Evolutionary conservation across 2,888 invertebrate genomes (phyloP), one percentile per base, ranked within the genome.

Genomic region (Celastrina argiolus): DNA sequence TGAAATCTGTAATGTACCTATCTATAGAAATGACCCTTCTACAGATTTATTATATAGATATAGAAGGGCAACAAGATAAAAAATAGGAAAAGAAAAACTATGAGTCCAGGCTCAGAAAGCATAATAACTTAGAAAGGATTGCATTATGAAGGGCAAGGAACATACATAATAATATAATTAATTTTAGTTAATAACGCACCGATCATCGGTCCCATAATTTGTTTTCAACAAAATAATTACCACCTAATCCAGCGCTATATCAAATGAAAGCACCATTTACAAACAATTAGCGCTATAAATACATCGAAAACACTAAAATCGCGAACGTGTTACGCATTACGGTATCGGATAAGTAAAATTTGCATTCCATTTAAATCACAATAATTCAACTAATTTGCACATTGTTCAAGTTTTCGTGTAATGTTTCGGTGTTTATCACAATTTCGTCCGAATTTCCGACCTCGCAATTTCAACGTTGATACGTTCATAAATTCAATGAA

Each of bases 401-500:
- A 61, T 61, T 56, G 56, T 56, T 61, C 61, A 61, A 61, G 58
- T 42, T 58, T 28, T n/a, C 59, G 22, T 66, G 45, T 66, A 66
- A 65, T 58, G 69, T 76, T 76, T 81, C 81, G 83, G 81, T 82
- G 81, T 83, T 81, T 81, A 84, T 84, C 78, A 81, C 79, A 80
- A 79, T 83, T 84, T 83, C 77, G 76, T 83, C 75, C 76, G 77
- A 85, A 85, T 84, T 87, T 87, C 82, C 82, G 82, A 81, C 78
- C 76, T 82, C 78, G 82, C 82, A 82, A 83, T 87, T 83, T 83
- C 81, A 78, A 76, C 80, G 80, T 79, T 84, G 86, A 86, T 87
- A 86, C 85, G 84, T 83, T 83, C 87, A 89, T 89, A 90, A 88
- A 88, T 89, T 85, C 87, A 82, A 83, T 87, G 85, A 88, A 88